These are phyloP conservation scores for Esox niger DNA, from an alignment of 2,113 vertebrate genomes.

Conservation along the genomic window DNA sequence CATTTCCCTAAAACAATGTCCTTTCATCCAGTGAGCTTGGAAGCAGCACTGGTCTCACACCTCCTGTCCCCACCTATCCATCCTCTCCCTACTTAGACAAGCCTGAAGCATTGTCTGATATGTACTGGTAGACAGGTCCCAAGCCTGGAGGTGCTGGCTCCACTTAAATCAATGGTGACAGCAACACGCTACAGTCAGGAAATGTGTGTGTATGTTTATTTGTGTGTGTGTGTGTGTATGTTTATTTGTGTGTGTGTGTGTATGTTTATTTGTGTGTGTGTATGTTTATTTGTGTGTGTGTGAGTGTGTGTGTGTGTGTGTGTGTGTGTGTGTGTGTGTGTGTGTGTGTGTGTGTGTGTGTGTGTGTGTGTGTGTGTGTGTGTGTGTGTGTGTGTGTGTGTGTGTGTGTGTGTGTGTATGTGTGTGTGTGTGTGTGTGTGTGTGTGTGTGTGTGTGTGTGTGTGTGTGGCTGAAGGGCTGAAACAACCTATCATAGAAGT, in stretches of 20 bases:
- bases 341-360: no score
- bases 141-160: conserved; percentile 20
- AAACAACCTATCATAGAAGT: neutral
- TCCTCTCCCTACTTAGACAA: conserved; percentile 7
- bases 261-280: no score
- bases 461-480: no score
- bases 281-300: no score
- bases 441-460: no score
- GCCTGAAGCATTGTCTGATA: conserved; percentile 16
- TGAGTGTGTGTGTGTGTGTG: neutral
- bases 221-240: neutral
- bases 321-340: no score
- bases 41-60: conserved; percentile 8
- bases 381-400: no score
- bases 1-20: neutral
- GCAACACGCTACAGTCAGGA: conserved; percentile 19
- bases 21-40: neutral
- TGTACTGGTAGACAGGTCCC: conserved; percentile 44
- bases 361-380: neutral
- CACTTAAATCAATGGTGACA: conserved; percentile 36
- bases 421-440: neutral
- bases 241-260: no score
- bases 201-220: no score
- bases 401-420: no score
- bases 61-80: neutral